phyloP scores from a whole-genome alignment of 2,888 invertebrate species.

The Scaptomyza reducta region DNA sequence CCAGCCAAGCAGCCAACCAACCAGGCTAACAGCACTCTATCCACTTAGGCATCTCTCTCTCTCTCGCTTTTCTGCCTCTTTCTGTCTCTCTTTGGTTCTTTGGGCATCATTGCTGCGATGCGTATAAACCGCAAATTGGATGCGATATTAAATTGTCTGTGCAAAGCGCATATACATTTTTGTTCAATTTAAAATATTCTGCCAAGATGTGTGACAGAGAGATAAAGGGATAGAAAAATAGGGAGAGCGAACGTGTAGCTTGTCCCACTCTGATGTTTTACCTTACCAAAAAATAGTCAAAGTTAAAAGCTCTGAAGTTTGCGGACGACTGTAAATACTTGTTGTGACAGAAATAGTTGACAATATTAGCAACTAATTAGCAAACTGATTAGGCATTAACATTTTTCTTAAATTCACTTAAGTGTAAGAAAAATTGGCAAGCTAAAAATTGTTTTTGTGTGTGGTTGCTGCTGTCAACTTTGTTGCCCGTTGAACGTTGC shows the following conservation, averaged over 20 bases:
- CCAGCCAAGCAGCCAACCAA: slow-evolving; percentile 33
- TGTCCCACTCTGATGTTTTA: slow-evolving; percentile 8
- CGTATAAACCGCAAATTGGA: slow-evolving; percentile 84
- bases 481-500: slow-evolving; percentile 6
- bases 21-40: slow-evolving; percentile 44
- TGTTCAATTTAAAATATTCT: slow-evolving; percentile 82
- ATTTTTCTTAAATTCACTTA: slow-evolving; percentile 57
- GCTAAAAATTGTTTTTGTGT: slow-evolving; percentile 6
- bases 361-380: slow-evolving; percentile 60
- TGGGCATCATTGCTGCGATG: slow-evolving; percentile 61
- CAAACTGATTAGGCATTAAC: slow-evolving; percentile 45
- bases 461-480: slow-evolving; percentile 4
- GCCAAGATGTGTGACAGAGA: slow-evolving; percentile 40
- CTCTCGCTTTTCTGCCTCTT: neutral
- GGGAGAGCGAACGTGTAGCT: neutral
- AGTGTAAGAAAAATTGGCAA: slow-evolving; percentile 46
- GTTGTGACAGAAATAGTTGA: neutral
- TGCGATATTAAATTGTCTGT: slow-evolving; percentile 84
- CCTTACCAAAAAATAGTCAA: no score
- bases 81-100: neutral
- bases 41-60: slow-evolving; percentile 31
- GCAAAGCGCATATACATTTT: slow-evolving; percentile 83
- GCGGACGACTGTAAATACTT: neutral
- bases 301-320: neutral
- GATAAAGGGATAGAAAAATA: neutral